Evolutionary conservation across 2,888 invertebrate genomes (phyloP), one percentile per base, ranked within the genome.

Genomic region (Halictus quadricinctus): DNA sequence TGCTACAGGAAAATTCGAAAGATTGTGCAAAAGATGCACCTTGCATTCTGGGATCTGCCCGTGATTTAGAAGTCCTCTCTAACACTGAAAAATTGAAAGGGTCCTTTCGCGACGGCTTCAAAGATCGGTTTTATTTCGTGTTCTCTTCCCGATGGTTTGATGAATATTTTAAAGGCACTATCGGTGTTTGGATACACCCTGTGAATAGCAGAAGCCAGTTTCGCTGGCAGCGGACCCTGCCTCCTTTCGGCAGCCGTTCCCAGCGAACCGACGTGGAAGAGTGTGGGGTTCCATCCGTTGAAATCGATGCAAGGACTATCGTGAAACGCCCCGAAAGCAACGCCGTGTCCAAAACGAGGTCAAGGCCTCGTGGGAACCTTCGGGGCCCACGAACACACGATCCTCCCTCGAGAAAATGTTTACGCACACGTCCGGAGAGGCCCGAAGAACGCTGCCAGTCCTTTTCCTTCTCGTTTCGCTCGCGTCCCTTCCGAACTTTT

Each of bases 231-330:
- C 15, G 7, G 66, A 72, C 43, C 66, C 36, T 80, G 36, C 43
- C 48, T 29, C 21, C 64, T 80, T 60, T 81, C 81, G 80, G 48
- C 74, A 73, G 69, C 80, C 36, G 73, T 84, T 85, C 48, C 69
- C 70, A 43, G 46, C 41, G 66, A 66, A 64, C 64, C 13, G 13
- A 29, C 18, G 69, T 66, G 15, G 72, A 73, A 73, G 81, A 81
- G 87, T 75, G 85, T 77, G 85, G 85, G 78, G 76, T 81, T 84
- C 46, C 87, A 79, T 84, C 78, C 82, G 21, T 46, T 87, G 83
- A 87, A 90, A 91, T 91, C 91, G 90, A 91, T 91, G 89, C 87
- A 85, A 77, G 83, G 84, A 84, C 78, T 80, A 76, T 75, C 82
- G 76, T 76, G 83, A 82, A 86, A 84, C 79, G 80, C 78, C 80